Evolutionary conservation across 2,888 invertebrate species (phyloP), one percentile per base, ranked within the genome.

Genomic region (Chromoteleia sp.): DNA sequence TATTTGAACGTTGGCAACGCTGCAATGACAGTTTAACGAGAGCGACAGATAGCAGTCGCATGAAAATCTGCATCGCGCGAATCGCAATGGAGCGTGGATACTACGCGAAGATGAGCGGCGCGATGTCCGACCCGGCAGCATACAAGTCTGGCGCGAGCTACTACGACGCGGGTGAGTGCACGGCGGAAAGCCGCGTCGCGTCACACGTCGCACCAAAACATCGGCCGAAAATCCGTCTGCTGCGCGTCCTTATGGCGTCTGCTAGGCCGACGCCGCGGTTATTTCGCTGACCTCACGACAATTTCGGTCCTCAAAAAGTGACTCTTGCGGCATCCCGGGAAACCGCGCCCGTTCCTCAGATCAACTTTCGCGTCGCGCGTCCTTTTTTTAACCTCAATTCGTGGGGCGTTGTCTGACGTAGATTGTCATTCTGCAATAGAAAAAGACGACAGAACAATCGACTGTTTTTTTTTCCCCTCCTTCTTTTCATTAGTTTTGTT

Each of bases 241-340:
- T 91, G 87, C 89, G 89, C 90, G 89, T 89, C 89, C 87, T 87
- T 88, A 91, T 91, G 91, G 91, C 92, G 92, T 92, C 92, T 92
- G 92, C 92, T 92, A 92, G 89, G 84, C 89, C 85, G 65, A 76
- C 76, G 76, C 76, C 61, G 76, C 76, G 59, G 85, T 85, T 12
- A 3, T 19, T 19, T 8, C 45, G 8, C 8, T 19, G 7, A 19
- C 43, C 2, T 8, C 17, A 25, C 2, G 25, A 25, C 25, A 25
- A 25, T 6, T 6, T 8, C 33, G 5, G 33, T 8, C 8, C 33
- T 33, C 33, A 1, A 8, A 8, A 8, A 8, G 8, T 3, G 1
- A 3, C 5, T 33, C 33, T 8, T 25, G 25, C 2, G 5, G 25
- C 5, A 2, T 5, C 3, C 25, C 25, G 5, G 5, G 5, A 25